Percentiles rank a stretch among this genome's conserved stretches.
These are phyloP conservation scores for Pardalotus punctatus DNA, from an alignment of 2,113 vertebrate genomes.

Conservation along the genomic window DNA sequence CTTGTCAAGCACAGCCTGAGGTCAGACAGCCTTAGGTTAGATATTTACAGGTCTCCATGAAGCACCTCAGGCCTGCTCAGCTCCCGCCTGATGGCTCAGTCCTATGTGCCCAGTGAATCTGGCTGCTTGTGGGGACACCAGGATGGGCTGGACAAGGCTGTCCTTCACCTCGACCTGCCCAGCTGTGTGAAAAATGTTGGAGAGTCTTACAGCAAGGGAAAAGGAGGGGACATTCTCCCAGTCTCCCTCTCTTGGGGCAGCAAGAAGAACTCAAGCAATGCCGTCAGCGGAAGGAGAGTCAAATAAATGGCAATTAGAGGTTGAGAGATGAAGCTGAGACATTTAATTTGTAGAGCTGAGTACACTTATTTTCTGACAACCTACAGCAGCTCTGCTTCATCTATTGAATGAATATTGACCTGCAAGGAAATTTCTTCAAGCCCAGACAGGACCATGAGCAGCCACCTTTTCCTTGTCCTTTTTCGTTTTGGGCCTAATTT, in stretches of 20 bases:
- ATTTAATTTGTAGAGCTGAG: background rate
- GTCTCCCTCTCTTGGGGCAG: background rate
- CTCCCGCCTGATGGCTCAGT: background rate
- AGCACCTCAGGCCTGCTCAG: background rate
- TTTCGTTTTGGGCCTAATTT: background rate
- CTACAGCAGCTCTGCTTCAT: background rate
- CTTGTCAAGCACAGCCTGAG: background rate
- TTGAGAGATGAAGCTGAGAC: background rate
- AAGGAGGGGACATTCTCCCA: background rate
- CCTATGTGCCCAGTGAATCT: background rate
- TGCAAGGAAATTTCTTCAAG: background rate
- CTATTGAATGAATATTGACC: background rate
- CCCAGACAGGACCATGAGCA: background rate
- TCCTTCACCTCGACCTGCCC: background rate
- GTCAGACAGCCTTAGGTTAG: background rate
- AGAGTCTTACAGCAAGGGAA: background rate
- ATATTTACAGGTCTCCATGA: background rate
- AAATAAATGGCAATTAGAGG: background rate
- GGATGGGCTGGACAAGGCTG: background rate
- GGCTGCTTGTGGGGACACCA: background rate
- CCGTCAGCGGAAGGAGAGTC: background rate
- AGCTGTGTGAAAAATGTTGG: background rate
- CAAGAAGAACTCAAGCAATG: background rate
- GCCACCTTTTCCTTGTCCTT: background rate
- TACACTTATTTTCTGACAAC: background rate